These are phyloP conservation scores for Patella caerulea DNA, from an alignment of 2,888 invertebrate genomes.

Conservation along the genomic window DNA sequence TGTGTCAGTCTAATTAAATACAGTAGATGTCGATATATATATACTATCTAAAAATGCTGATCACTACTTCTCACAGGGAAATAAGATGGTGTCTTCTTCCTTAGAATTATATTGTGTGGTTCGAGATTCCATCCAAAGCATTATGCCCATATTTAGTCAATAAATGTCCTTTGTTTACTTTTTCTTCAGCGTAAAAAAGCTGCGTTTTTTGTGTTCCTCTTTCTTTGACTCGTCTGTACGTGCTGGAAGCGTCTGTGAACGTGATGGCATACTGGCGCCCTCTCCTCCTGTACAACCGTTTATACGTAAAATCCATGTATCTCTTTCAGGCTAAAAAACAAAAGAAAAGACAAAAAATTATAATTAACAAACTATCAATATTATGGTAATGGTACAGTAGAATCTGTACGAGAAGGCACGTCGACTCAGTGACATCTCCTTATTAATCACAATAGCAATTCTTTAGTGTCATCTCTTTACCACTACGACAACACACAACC, in stretches of 20 bases:
- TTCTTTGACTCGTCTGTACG: slow-evolving; percentile 75
- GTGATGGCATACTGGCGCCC: slow-evolving; percentile 74
- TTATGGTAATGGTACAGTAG: no score
- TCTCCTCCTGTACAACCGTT: slow-evolving; percentile 81
- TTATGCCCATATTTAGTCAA: slow-evolving; percentile 15
- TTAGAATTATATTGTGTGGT: background rate
- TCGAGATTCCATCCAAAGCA: slow-evolving; percentile 29
- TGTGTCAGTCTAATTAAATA: no score
- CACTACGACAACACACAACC: no score
- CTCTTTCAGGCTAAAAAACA: slow-evolving; percentile 85
- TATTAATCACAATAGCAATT: no score
- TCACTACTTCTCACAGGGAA: no score
- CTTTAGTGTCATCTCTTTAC: no score
- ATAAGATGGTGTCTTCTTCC: no score
- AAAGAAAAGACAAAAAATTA: slow-evolving; percentile 13
- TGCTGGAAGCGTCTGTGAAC: slow-evolving; percentile 95
- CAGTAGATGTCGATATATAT: no score
- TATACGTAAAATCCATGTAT: slow-evolving; percentile 89
- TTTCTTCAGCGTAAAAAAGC: slow-evolving; percentile 99
- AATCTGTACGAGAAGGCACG: no score
- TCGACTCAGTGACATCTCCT: no score
- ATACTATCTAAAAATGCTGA: no score
- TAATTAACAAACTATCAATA: background rate
- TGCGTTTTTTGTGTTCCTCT: slow-evolving; percentile 93
- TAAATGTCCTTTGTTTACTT: slow-evolving; percentile 74